Percentiles rank a stretch among this genome's conserved stretches.
phyloP scores from a whole-genome alignment of 2,888 invertebrate species.

The Leptinotarsa tumamoca region DNA sequence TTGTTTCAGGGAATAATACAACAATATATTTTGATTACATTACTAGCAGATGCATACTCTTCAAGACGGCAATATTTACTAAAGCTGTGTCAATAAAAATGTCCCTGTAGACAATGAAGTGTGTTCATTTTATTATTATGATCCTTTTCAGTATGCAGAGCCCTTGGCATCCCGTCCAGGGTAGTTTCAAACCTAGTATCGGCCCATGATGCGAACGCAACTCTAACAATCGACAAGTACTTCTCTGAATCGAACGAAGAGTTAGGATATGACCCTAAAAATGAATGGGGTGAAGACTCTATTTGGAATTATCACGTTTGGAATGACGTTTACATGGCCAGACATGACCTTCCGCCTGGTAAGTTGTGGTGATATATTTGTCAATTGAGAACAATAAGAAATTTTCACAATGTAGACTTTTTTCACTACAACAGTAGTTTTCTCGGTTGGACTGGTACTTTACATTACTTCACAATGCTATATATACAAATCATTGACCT shows the following conservation, averaged over 20 bases:
- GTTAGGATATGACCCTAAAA: constrained; percentile 76
- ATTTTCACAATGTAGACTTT: too few species aligned
- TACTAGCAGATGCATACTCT: too few species aligned
- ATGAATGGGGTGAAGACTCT: constrained; percentile 77
- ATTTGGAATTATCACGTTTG: constrained; percentile 92
- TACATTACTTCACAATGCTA: too few species aligned
- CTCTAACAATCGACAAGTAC: constrained; percentile 83
- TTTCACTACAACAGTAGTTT: too few species aligned
- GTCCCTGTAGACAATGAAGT: neutral
- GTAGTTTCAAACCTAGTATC: constrained; percentile 87
- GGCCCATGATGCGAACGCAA: constrained; percentile 85
- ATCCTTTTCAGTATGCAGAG: constrained; percentile 75
- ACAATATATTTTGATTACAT: too few species aligned
- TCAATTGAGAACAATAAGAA: too few species aligned
- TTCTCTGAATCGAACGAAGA: constrained; percentile 76
- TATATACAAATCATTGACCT: too few species aligned
- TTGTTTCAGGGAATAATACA: too few species aligned
- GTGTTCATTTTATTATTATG: too few species aligned
- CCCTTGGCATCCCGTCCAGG: constrained; percentile 83
- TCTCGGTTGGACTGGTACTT: too few species aligned
- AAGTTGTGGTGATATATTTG: neutral
- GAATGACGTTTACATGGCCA: constrained; percentile 89
- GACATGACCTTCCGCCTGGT: constrained; percentile 80
- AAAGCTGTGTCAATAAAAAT: too few species aligned
- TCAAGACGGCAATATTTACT: too few species aligned